A percentile compares a stretch with the other conserved stretches of the same genome.
Evolutionary conservation across 2,888 invertebrate genomes (phyloP).

Genomic region (Microctonus aethiopoides): DNA sequence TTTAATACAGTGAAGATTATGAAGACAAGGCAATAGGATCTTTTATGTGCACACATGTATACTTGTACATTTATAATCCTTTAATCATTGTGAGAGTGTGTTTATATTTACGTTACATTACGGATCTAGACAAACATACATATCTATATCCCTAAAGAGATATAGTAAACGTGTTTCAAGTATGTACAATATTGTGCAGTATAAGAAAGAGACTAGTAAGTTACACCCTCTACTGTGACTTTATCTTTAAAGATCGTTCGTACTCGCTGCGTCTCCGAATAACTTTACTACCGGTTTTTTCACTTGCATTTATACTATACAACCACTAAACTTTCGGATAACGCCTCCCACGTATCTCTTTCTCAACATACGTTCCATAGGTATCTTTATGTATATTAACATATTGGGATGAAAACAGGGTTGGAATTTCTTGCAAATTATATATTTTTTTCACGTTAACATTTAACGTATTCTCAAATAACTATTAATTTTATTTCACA

Average conservation of each 20-base stretch:
- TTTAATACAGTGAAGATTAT: constrained; percentile 10
- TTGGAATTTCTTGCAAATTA: background rate
- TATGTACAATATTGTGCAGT: constrained; percentile 34
- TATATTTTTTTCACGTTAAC: constrained; percentile 2
- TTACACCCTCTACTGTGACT: constrained; percentile 61
- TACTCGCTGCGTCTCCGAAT: constrained; percentile 57
- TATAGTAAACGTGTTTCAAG: constrained; percentile 25
- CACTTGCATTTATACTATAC: constrained; percentile 49
- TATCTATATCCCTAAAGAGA: background rate
- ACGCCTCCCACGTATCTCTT: constrained; percentile 52
- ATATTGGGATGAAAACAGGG: background rate
- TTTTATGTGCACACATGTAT: background rate
- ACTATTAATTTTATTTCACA: background rate
- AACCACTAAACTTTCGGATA: constrained; percentile 62
- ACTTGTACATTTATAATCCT: constrained; percentile 20
- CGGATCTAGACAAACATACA: constrained; percentile 15
- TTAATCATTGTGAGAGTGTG: constrained; percentile 1
- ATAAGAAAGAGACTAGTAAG: constrained; percentile 59
- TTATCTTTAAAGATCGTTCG: constrained; percentile 63
- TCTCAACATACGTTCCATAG: constrained; percentile 22
- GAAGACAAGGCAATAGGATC: constrained; percentile 22
- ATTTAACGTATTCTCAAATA: background rate
- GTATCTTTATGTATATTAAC: background rate
- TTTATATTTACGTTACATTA: constrained; percentile 6
- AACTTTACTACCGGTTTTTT: constrained; percentile 66